A percentile compares a stretch with the other conserved stretches of the same genome.
phyloP scores from a whole-genome alignment of 1,140 invertebrate genomes.

The Papilio polyxenes region DNA sequence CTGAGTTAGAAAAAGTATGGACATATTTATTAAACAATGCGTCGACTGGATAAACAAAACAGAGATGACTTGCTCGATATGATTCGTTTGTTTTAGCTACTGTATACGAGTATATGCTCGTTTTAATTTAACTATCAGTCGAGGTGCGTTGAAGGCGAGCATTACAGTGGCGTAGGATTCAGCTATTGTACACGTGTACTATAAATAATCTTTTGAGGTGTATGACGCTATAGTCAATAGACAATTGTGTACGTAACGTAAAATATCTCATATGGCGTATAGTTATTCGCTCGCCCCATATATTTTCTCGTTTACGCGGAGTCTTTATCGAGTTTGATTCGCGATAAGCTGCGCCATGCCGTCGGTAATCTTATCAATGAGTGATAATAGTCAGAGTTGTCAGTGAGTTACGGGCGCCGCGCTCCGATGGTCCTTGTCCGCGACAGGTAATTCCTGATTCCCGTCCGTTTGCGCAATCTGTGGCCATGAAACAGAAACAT shows the following conservation, averaged over 20 bases:
- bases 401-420: slow-evolving; percentile 74
- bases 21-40: slow-evolving; percentile 9
- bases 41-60: slow-evolving; percentile 8
- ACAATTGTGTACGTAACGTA: slow-evolving; percentile 17
- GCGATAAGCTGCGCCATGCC: slow-evolving; percentile 73
- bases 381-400: slow-evolving; percentile 80
- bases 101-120: slow-evolving; percentile 30
- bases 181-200: slow-evolving; percentile 23
- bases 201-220: slow-evolving; percentile 21
- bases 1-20: background rate
- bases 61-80: slow-evolving; percentile 12
- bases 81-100: slow-evolving; percentile 29
- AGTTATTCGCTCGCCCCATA: slow-evolving; percentile 58
- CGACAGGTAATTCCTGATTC: slow-evolving; percentile 61
- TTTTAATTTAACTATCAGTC: slow-evolving; percentile 1
- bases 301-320: slow-evolving; percentile 66
- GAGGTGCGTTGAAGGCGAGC: slow-evolving; percentile 1
- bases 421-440: slow-evolving; percentile 63
- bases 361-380: slow-evolving; percentile 77
- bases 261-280: slow-evolving; percentile 44
- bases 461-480: slow-evolving; percentile 42
- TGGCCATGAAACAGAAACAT: slow-evolving; percentile 64
- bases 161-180: slow-evolving; percentile 22
- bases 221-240: slow-evolving; percentile 21
- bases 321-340: slow-evolving; percentile 75